Conservation (phyloP, 2,888 invertebrate species). For the Ochropacha duplaris region DNA sequence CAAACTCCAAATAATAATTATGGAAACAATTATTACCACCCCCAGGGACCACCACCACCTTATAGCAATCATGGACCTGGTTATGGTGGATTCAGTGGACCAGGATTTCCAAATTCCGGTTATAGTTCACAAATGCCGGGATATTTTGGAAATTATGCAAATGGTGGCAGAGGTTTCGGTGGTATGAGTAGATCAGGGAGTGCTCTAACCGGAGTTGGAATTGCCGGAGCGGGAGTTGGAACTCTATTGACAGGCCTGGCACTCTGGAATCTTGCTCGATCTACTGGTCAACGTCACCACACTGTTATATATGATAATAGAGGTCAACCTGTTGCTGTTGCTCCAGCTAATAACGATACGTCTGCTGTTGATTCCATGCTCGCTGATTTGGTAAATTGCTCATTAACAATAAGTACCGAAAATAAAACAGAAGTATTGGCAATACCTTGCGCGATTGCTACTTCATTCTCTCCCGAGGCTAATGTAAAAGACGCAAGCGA, state of each 20-base stretch:
- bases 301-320: conserved; percentile 77
- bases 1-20: conserved; percentile 36
- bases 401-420: conserved; percentile 66
- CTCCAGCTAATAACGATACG: conserved; percentile 58
- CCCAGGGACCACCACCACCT: conserved; percentile 63
- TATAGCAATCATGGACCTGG: conserved; percentile 50
- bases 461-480: conserved; percentile 75
- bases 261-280: conserved; percentile 77
- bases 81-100: conserved; percentile 45
- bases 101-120: conserved; percentile 43
- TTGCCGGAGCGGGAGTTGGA: conserved; percentile 75
- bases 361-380: conserved; percentile 62
- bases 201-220: conserved; percentile 68
- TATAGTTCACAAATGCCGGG: conserved; percentile 65
- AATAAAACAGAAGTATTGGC: conserved; percentile 71
- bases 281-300: conserved; percentile 67
- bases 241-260: conserved; percentile 77
- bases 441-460: conserved; percentile 78
- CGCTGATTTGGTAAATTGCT: conserved; percentile 72
- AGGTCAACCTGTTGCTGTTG: conserved; percentile 73
- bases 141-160: conserved; percentile 68
- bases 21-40: conserved; percentile 56
- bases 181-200: conserved; percentile 61
- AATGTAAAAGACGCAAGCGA: conserved; percentile 59
- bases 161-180: conserved; percentile 51